These are phyloP conservation scores for Psophia crepitans DNA, from an alignment of 2,113 vertebrate genomes.

Conservation along the genomic window DNA sequence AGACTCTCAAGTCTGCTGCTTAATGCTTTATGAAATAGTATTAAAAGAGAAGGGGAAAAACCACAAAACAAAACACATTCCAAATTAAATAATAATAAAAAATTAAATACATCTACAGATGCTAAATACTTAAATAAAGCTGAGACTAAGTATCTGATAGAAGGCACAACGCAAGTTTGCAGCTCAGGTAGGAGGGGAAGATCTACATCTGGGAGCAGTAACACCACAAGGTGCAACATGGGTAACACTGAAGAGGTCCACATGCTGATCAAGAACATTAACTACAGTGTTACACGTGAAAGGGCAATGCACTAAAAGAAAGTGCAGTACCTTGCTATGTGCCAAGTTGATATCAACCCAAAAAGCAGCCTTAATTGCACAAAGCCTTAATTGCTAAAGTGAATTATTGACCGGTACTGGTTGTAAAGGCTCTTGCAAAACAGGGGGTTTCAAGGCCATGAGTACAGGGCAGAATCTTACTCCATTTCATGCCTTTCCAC, in stretches of 20 bases:
- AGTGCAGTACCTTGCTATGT: neutral
- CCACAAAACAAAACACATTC: neutral
- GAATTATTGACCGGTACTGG: slow-evolving; percentile 9
- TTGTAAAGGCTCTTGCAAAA: neutral
- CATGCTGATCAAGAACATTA: neutral
- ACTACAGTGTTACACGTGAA: neutral
- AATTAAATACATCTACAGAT: neutral
- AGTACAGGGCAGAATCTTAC: neutral
- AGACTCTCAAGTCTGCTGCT: neutral
- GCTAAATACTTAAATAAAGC: neutral
- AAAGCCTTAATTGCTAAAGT: neutral
- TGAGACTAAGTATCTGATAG: neutral
- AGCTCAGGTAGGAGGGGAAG: neutral
- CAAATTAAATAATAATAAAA: neutral
- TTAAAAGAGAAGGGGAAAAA: neutral
- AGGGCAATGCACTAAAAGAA: neutral
- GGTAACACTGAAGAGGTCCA: neutral
- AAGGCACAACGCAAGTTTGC: neutral
- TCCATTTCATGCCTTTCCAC: neutral
- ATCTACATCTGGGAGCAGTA: neutral
- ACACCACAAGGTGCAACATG: neutral
- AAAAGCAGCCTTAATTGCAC: too few species aligned
- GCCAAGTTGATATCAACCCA: neutral
- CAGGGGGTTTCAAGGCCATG: neutral
- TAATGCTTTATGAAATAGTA: neutral